phyloP scores from a whole-genome alignment of 2,888 invertebrate genomes.

The Drosophila atripex region DNA sequence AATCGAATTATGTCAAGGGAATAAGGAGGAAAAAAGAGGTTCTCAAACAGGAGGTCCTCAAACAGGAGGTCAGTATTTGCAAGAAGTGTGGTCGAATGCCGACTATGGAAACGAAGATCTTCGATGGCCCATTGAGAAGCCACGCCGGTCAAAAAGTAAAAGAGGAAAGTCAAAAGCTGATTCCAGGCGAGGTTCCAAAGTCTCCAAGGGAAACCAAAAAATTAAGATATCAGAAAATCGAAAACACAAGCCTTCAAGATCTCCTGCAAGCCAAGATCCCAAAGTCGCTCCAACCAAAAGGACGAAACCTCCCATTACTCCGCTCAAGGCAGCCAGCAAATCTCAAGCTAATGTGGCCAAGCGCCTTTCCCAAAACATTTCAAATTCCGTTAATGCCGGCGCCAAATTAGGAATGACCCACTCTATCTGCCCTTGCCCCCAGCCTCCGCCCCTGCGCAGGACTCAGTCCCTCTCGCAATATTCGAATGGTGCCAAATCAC shows the following conservation, averaged over 20 bases:
- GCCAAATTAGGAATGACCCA: background rate
- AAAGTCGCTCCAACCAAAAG: background rate
- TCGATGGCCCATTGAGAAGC: background rate
- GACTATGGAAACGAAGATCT: slow-evolving; percentile 1
- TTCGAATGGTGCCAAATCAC: background rate
- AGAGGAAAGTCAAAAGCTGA: background rate
- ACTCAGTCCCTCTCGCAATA: background rate
- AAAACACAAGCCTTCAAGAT: background rate
- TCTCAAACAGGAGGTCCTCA: too few species aligned
- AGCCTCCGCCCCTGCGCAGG: background rate
- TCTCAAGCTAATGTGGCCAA: background rate
- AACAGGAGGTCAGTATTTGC: background rate
- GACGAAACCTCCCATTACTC: background rate
- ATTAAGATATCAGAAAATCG: background rate
- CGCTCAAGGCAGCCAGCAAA: background rate
- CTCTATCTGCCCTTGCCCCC: background rate
- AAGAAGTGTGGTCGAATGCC: background rate
- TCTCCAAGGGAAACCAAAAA: background rate
- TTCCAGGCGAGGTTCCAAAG: background rate
- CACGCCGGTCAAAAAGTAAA: background rate
- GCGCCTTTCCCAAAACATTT: background rate
- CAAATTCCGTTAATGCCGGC: background rate
- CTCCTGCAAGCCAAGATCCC: background rate
- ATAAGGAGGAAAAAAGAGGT: too few species aligned
- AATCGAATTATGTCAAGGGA: background rate